These are phyloP conservation scores for Mimachlamys varia DNA, from an alignment of 2,888 invertebrate genomes.

Conservation along the genomic window DNA sequence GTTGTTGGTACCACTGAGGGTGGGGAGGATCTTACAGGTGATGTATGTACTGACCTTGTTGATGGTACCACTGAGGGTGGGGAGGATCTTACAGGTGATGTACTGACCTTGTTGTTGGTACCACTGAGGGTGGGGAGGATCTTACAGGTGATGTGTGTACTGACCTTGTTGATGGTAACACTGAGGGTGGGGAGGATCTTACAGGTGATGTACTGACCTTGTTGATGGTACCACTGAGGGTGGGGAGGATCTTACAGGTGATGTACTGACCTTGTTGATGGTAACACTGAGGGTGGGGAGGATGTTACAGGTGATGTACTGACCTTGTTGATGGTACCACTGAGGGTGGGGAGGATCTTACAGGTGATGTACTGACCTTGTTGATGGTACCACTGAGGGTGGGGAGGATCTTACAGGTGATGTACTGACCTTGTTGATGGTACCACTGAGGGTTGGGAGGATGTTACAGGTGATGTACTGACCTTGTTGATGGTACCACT, in stretches of 20 bases:
- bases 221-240: conserved; percentile 78
- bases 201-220: conserved; percentile 80
- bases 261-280: conserved; percentile 80
- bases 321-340: conserved; percentile 78
- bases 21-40: conserved; percentile 79
- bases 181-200: conserved; percentile 78
- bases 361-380: conserved; percentile 79
- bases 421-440: conserved; percentile 79
- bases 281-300: conserved; percentile 77
- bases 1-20: conserved; percentile 78
- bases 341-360: conserved; percentile 78
- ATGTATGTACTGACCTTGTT: no score
- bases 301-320: conserved; percentile 80
- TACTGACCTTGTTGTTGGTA: conserved; percentile 78
- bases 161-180: conserved; percentile 78
- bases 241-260: conserved; percentile 79
- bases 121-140: conserved; percentile 78
- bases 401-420: conserved; percentile 79
- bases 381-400: conserved; percentile 78
- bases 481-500: conserved; percentile 78
- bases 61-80: conserved; percentile 77
- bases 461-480: conserved; percentile 80
- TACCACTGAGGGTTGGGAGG: conserved; percentile 77
- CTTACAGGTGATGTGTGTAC: conserved; percentile 80
- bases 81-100: conserved; percentile 80